Percentiles rank a stretch among this genome's conserved stretches.
phyloP scores from a whole-genome alignment of 2,113 vertebrate species.

The Amblyornis subalaris region DNA sequence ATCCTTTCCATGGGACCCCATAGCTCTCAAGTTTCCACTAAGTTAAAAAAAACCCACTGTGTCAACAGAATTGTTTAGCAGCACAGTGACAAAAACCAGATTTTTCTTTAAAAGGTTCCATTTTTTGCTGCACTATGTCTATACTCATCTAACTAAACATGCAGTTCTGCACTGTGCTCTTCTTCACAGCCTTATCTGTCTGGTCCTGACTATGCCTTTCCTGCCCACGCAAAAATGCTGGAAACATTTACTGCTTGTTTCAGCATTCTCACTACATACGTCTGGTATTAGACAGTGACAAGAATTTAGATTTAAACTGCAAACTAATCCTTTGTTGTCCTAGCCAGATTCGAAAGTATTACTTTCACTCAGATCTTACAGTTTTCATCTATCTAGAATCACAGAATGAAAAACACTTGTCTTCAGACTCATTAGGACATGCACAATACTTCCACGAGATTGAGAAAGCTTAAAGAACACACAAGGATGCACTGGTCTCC shows the following conservation, averaged over 20 bases:
- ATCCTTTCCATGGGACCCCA: background rate
- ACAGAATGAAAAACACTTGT: background rate
- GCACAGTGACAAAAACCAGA: background rate
- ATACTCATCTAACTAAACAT: background rate
- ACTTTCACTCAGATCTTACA: background rate
- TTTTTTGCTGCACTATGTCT: background rate
- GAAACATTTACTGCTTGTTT: constrained; percentile 2
- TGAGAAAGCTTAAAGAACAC: background rate
- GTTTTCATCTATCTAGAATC: background rate
- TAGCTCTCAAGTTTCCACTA: background rate
- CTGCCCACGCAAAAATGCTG: background rate
- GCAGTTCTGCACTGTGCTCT: background rate
- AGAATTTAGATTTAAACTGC: background rate
- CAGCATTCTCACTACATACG: background rate
- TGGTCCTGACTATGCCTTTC: background rate
- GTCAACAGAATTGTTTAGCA: background rate
- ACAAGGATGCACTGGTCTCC: background rate
- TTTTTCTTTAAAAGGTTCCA: background rate
- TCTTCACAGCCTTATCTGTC: background rate
- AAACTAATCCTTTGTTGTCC: background rate
- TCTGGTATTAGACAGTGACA: background rate
- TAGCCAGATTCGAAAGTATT: background rate
- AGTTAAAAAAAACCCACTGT: background rate
- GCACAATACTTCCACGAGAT: background rate
- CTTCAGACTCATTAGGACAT: background rate